Base-by-base conservation (phyloP, 2,888 invertebrate genomes). In the Electrophaes corylata region DNA sequence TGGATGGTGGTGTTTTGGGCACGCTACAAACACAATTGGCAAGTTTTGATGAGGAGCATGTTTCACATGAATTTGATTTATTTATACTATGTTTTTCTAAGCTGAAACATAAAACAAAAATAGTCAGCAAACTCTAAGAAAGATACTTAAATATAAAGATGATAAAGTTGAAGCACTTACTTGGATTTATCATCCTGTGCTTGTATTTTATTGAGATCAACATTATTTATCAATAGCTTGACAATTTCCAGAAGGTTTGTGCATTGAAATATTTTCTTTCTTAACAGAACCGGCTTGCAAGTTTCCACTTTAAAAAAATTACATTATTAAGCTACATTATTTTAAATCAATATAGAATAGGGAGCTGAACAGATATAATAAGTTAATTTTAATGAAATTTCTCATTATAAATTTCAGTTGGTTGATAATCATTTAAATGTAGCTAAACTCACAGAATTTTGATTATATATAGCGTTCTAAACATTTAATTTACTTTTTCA, bases 191-290 rank as follows among this genome's bases (percentile, higher is more conserved):
- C 80, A 61, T 84, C 82, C 33, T 79, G 79, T 16, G 57, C 46
- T 62, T 79, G 76, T 49, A 90, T 60, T 75, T 84, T 87, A 45
- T 79, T 83, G 8, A 83, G 47, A 67, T 91, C 91, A 53, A 85
- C 66, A 73, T 84, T 61, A 53, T 68, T 75, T 1, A 88, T 69
- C 35, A 92, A 71, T 58, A 84, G 78, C 66, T 86, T 89, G 0
- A 91, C 81, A 45, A 89, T 78, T 56, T 91, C 91, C 43, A 90
- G 64, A 14, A 91, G 67, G 70, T 82, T 89, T n/a, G 79, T 60
- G 68, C 84, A 91, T 59, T 88, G 89, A 39, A 85, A 71, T 54
- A 92, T 69, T 63, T 79, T 86, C 48, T 76, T 90, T 49, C 90
- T 78, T 46, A 92, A 70, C 11, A 70, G 33, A 55, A 84, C 75